These are phyloP conservation scores for Pteronotus mesoamericanus DNA, from an alignment of 2,797 vertebrate genomes.

Conservation along the genomic window DNA sequence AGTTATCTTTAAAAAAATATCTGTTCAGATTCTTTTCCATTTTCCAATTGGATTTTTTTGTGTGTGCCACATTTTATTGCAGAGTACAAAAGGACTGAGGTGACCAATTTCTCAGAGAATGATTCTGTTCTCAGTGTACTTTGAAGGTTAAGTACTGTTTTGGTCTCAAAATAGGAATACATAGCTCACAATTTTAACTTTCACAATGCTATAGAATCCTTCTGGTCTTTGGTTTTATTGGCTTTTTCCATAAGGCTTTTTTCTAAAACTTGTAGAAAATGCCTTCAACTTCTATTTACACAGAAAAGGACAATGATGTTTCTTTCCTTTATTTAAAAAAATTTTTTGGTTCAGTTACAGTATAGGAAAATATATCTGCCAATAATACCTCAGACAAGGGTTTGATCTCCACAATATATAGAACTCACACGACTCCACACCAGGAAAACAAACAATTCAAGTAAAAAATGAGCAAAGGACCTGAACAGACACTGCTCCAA, in stretches of 20 bases:
- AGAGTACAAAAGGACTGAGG: slow-evolving; percentile 43
- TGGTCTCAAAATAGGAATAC: neutral
- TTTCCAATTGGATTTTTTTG: neutral
- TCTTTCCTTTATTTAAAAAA: slow-evolving; percentile 15
- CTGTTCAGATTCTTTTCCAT: neutral
- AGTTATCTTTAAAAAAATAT: neutral
- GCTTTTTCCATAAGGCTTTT: slow-evolving; percentile 1
- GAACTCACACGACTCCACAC: too few species aligned
- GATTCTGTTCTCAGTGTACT: neutral
- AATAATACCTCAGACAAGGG: too few species aligned
- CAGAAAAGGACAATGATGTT: neutral
- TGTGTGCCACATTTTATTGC: slow-evolving; percentile 59
- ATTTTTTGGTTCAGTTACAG: too few species aligned
- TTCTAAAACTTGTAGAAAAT: neutral
- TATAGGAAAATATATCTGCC: too few species aligned
- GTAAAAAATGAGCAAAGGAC: too few species aligned
- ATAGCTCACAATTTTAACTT: neutral
- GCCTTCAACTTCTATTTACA: neutral
- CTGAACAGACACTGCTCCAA: too few species aligned
- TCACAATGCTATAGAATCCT: neutral
- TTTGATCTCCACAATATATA: too few species aligned
- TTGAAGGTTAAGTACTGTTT: neutral
- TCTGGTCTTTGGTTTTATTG: neutral
- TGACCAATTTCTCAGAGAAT: slow-evolving; percentile 6
- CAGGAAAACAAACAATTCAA: too few species aligned